Conservation (phyloP, 2,888 invertebrate species). For the Dolichomitus sp. region DNA sequence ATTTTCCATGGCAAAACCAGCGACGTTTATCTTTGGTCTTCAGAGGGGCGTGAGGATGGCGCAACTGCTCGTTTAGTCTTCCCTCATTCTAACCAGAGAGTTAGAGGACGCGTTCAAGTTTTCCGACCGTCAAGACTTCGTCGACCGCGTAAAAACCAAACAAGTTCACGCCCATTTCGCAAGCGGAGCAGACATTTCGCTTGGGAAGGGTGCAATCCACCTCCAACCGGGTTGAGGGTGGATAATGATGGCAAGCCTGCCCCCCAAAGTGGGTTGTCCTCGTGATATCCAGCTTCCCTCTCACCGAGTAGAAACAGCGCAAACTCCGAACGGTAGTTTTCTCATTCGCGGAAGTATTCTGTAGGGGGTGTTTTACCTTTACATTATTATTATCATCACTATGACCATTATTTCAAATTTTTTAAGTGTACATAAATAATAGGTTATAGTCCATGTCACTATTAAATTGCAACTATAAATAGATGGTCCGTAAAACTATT, state of each 20-base stretch:
- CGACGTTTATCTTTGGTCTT: conserved; percentile 53
- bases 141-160: conserved; percentile 36
- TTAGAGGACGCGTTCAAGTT: conserved; percentile 31
- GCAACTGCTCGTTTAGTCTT: conserved; percentile 48
- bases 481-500: too few species aligned
- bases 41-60: conserved; percentile 44
- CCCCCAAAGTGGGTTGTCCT: conserved; percentile 46
- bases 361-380: not conserved
- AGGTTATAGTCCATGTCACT: too few species aligned
- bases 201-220: conserved; percentile 34
- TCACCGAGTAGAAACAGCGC: conserved; percentile 37
- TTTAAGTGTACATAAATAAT: too few species aligned
- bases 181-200: conserved; percentile 1
- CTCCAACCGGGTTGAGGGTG: conserved; percentile 18
- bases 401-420: too few species aligned
- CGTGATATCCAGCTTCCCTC: conserved; percentile 37
- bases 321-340: conserved; percentile 34
- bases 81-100: conserved; percentile 22
- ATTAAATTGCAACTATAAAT: too few species aligned
- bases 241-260: conserved; percentile 35
- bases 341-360: conserved; percentile 12
- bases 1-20: conserved; percentile 83
- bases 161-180: conserved; percentile 51
- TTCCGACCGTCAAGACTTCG: conserved; percentile 35
- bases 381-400: not conserved